Percentiles rank a stretch among this genome's conserved stretches.
phyloP scores from a whole-genome alignment of 2,888 invertebrate genomes.

The Hesperia comma region DNA sequence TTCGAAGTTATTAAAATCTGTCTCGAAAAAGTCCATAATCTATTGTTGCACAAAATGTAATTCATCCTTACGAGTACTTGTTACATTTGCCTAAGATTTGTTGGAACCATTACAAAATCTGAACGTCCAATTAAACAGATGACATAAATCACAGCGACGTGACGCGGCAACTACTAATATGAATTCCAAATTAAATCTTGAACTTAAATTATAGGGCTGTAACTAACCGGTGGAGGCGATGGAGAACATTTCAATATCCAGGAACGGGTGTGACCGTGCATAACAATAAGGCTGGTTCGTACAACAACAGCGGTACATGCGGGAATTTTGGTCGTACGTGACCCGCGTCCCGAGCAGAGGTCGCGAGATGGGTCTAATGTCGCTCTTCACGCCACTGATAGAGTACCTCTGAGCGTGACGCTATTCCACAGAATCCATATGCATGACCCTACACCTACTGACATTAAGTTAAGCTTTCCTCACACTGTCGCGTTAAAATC shows the following conservation, averaged over 20 bases:
- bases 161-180: not conserved
- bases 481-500: not conserved
- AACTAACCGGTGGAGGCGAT: slow-evolving; percentile 41
- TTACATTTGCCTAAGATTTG: too few species aligned
- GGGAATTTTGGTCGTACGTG: slow-evolving; percentile 48
- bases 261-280: slow-evolving; percentile 47
- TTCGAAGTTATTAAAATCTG: too few species aligned
- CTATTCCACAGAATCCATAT: slow-evolving; percentile 36
- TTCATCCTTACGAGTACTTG: too few species aligned
- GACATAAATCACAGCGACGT: slow-evolving; percentile 3
- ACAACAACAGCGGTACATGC: slow-evolving; percentile 46
- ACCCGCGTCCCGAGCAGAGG: slow-evolving; percentile 41
- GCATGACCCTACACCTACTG: slow-evolving; percentile 21
- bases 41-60: too few species aligned
- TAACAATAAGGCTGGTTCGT: slow-evolving; percentile 46
- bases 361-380: slow-evolving; percentile 37
- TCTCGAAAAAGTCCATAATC: too few species aligned
- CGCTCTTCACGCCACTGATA: slow-evolving; percentile 37
- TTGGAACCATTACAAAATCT: too few species aligned
- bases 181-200: slow-evolving; percentile 7
- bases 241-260: slow-evolving; percentile 44
- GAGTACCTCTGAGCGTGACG: slow-evolving; percentile 36
- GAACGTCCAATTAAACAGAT: not conserved
- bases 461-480: slow-evolving; percentile 1
- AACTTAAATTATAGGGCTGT: slow-evolving; percentile 39